These are phyloP conservation scores for Grammomys dolichurus DNA, from an alignment of 2,113 vertebrate species.

Conservation along the genomic window DNA sequence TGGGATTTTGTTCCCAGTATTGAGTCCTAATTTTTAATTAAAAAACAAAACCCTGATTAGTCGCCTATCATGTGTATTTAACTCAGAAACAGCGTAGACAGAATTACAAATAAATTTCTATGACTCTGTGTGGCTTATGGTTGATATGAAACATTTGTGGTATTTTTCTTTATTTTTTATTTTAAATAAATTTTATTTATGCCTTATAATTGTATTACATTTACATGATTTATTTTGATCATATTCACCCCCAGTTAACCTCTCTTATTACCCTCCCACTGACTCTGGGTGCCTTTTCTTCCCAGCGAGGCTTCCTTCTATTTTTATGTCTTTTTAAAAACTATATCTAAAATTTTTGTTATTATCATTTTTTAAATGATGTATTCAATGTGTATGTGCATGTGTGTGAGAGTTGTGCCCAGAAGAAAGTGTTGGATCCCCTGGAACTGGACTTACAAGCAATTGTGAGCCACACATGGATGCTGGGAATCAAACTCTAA, in stretches of 20 bases:
- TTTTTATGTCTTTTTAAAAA: background rate
- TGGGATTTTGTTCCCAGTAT: conserved; percentile 17
- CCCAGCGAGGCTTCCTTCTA: background rate
- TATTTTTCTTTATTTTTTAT: background rate
- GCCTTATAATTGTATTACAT: background rate
- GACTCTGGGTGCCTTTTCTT: background rate
- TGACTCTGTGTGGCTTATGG: background rate
- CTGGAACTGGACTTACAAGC: background rate
- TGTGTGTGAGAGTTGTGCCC: background rate
- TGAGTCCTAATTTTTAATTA: conserved; percentile 73
- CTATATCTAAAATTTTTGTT: background rate
- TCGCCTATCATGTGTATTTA: background rate
- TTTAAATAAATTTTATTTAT: background rate
- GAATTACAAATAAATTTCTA: conserved; percentile 36
- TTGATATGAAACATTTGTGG: background rate
- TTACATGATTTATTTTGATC: background rate
- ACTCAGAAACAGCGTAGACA: conserved; percentile 5
- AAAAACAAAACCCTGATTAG: conserved; percentile 68
- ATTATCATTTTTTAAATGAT: background rate
- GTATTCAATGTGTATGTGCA: background rate
- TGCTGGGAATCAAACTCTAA: background rate
- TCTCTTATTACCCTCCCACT: background rate
- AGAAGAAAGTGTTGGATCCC: background rate
- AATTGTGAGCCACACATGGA: no score
- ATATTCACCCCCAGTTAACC: background rate